Base-by-base conservation (phyloP, 1,140 invertebrate species). In the Campoletis sonorensis region DNA sequence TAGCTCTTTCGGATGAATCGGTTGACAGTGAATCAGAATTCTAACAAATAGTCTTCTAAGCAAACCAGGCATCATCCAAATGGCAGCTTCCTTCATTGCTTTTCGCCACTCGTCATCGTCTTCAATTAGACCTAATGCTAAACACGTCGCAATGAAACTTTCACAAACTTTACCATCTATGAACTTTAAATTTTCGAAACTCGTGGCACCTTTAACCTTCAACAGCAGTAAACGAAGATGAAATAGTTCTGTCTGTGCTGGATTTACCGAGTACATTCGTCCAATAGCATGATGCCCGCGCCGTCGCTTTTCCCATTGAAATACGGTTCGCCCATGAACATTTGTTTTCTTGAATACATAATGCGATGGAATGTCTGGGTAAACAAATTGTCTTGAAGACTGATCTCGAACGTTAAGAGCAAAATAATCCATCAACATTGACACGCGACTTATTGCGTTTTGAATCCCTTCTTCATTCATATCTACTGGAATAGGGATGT, bases 251-350 rank as follows among this genome's bases (percentile, higher is more conserved):
- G 68, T 21, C 79, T 82, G 80, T 16, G 64, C 72, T 26, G 83
- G 83, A 80, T 61, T 80, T 15, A 82, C 26, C 23, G 80, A 78
- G 73, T 82, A 84, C 80, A 84, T 80, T 70, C 78, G 70, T 16
- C 82, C 82, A 73, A 81, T 10, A 16, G 45, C 37, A 72, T 81
- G 67, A 30, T 72, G 45, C 26, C 26, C 2, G 64, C 64, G 18
- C 80, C 82, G 77, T 1, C 83, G 83, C n/a, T 83, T 81, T 75
- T 80, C 21, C 79, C 51, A 84, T 54, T 13, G 3, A 1, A 27
- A 67, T 10, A 68, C 11, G 1, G 21, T 70, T 70, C 16, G 15
- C 18, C 73, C 80, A 51, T 77, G 37, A 67, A 67, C n/a, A 1
- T 67, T 79, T 10, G 49, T 5, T 10, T n/a, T 79, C 45, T 79